phyloP scores from a whole-genome alignment of 1,140 invertebrate species.

The Drosophila nannoptera region DNA sequence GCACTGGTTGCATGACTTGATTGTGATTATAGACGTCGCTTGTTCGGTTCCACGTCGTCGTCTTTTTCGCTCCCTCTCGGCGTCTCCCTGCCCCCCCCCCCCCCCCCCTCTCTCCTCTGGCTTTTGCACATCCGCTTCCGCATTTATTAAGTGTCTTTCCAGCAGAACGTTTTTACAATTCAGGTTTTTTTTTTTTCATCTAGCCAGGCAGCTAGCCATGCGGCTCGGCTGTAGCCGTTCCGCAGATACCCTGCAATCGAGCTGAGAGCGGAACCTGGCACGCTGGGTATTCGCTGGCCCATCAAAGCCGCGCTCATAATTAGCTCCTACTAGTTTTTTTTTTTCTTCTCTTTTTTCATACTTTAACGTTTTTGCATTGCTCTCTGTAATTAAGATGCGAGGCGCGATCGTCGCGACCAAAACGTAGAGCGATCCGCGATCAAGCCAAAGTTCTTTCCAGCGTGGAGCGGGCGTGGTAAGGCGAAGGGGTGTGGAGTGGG shows the following conservation, averaged over 20 bases:
- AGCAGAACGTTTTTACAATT: slow-evolving; percentile 77
- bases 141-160: slow-evolving; percentile 78
- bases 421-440: slow-evolving; percentile 33
- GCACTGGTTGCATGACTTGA: slow-evolving; percentile 65
- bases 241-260: slow-evolving; percentile 14
- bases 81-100: no score
- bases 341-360: slow-evolving; percentile 39
- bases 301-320: not conserved
- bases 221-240: slow-evolving; percentile 34
- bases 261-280: not conserved
- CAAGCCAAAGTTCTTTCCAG: slow-evolving; percentile 58
- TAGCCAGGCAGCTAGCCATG: slow-evolving; percentile 1
- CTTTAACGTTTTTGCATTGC: slow-evolving; percentile 51
- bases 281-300: not conserved
- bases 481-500: not conserved
- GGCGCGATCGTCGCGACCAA: slow-evolving; percentile 63
- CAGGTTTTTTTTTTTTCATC: slow-evolving; percentile 63
- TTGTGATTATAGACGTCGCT: slow-evolving; percentile 58
- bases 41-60: slow-evolving; percentile 11
- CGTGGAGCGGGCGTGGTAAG: no score
- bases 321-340: slow-evolving; percentile 17
- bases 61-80: slow-evolving; percentile 11
- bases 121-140: slow-evolving; percentile 77
- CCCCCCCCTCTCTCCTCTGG: not conserved
- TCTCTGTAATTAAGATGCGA: slow-evolving; percentile 76